Conservation (phyloP, 2,797 vertebrate species). For the Pyrocephalus nanus region DNA sequence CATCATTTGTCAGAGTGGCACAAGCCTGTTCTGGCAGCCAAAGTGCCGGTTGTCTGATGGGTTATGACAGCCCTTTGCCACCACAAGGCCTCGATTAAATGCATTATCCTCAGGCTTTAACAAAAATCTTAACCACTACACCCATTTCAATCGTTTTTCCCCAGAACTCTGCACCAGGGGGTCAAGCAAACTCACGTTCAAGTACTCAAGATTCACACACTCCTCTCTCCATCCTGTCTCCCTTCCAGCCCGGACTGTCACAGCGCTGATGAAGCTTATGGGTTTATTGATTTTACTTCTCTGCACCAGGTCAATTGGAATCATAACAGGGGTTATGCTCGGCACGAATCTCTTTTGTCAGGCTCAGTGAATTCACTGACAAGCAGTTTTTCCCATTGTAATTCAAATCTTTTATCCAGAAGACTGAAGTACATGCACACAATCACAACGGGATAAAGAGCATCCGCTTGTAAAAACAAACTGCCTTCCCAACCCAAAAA, state of each 20-base stretch:
- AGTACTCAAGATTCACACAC: neutral
- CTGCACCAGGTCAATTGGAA: neutral
- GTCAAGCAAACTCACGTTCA: neutral
- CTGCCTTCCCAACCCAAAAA: neutral
- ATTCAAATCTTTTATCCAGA: neutral
- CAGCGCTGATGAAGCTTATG: accelerated
- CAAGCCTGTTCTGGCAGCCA: neutral
- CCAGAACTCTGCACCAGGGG: accelerated
- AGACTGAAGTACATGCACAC: accelerated
- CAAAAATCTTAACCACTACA: neutral
- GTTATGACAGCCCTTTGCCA: neutral
- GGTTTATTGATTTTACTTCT: neutral
- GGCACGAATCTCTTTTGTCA: neutral
- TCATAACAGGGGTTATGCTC: neutral
- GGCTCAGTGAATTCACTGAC: neutral
- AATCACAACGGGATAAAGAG: neutral
- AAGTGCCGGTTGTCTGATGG: neutral
- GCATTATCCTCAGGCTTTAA: neutral
- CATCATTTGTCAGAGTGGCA: neutral
- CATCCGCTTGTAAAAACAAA: neutral
- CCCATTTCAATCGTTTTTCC: neutral
- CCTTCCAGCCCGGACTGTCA: neutral
- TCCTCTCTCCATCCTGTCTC: neutral
- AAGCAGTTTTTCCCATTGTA: neutral
- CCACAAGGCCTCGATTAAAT: neutral